Base-by-base conservation (phyloP, 2,113 vertebrate genomes). In the Gobius niger region DNA sequence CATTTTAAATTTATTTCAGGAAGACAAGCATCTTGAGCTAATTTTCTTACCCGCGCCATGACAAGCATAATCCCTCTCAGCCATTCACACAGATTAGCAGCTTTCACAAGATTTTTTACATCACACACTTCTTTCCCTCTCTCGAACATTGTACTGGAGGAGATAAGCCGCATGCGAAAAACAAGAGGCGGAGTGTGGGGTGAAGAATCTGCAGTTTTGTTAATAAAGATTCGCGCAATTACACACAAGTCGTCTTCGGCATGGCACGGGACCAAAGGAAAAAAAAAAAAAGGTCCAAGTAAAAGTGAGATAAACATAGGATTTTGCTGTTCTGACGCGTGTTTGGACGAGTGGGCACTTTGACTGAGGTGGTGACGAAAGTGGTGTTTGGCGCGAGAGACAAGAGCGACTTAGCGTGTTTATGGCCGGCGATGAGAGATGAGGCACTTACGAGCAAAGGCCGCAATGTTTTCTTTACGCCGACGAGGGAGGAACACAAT, bases 61-160 rank as follows among this genome's bases (percentile, higher is more conserved):
- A 89, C 86, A 85, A 86, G 75, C 63, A 11, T 90, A 90, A 91
- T 91, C 88, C 87, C 65, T 68, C 73, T 81, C 49, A 74, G 78
- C 77, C 78, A 82, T 79, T 81, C 67, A 77, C 50, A 76, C 77
- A 85, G 86, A 87, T 91, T 91, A 89, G 86, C 63, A 72, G 84
- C 79, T 90, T 90, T 82, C 77, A 78, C 68, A 85, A 84, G 67
- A 78, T 81, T 80, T 34, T 81, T 73, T 63, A 77, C 82, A 87
- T 81, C 78, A 78, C 80, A 81, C 83, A 72, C 54, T 80, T 81
- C 61, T 63, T 44, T 63, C 44, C 68, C 76, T 44, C 72, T 72
- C 70, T 83, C 70, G 74, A 73, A 82, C 73, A 77, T 83, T 82
- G 75, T 77, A 73, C 83, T 82, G 62, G 53, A 7, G 62, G 59